These are phyloP conservation scores for Terrapene triunguis DNA, from an alignment of 2,113 vertebrate species.

Conservation along the genomic window DNA sequence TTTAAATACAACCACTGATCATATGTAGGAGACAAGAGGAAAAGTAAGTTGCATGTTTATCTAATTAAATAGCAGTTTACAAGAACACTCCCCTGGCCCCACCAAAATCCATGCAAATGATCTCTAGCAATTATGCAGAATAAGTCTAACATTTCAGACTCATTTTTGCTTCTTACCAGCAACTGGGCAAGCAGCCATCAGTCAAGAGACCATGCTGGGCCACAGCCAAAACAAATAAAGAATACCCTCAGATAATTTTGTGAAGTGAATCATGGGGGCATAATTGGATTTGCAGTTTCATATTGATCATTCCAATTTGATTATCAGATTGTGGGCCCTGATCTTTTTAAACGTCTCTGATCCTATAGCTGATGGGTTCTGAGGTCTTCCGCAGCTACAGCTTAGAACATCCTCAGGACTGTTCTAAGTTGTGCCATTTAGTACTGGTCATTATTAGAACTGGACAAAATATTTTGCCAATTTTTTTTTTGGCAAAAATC, in stretches of 20 bases:
- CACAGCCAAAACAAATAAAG: constrained; percentile 22
- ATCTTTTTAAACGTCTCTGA: not conserved
- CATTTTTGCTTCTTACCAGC: constrained; percentile 27
- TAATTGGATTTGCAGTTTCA: constrained; percentile 23
- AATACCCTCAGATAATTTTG: constrained; percentile 36
- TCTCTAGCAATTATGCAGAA: not conserved
- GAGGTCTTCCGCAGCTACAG: not conserved
- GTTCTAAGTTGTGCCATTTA: not conserved
- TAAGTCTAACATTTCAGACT: not conserved
- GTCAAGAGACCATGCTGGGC: not conserved
- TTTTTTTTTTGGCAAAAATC: not conserved
- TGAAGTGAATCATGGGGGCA: not conserved
- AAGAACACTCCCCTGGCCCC: not conserved
- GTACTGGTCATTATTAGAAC: not conserved
- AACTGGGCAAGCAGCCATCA: constrained; percentile 15
- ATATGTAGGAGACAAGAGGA: not conserved
- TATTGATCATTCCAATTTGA: not conserved
- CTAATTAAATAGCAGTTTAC: not conserved
- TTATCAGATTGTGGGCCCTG: not conserved
- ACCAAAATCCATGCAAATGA: not conserved
- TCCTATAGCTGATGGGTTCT: not conserved
- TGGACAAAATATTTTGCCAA: not conserved
- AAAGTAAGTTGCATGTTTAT: not conserved
- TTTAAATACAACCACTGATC: not conserved
- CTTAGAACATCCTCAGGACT: not conserved